Base-by-base conservation (phyloP, 2,113 vertebrate species). In the Otus sunia region DNA sequence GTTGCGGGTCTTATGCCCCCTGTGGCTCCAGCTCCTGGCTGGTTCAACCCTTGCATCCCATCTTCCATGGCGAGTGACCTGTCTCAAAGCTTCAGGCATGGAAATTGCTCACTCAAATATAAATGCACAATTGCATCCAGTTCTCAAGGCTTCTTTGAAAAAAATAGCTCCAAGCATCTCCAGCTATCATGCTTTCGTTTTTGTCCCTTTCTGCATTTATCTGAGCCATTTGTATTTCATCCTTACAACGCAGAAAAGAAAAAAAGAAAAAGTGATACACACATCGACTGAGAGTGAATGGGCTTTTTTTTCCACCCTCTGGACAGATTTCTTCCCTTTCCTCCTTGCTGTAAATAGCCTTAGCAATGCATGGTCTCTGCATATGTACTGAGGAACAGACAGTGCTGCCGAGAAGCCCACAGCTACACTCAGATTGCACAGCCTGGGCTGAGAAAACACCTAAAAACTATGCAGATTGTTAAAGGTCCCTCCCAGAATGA, bases 1-100 rank as follows among this genome's bases (percentile, higher is more conserved):
- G 10, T 10, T 1, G 0, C 3, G 1, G 2, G 11, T 30, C 47
- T 23, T 14, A 2, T n/a, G 12, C 5, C 10, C 2, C 3, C 30
- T 30, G 34, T 0, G 0, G 84, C 64, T 74, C 19, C 47, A 50
- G 53, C 6, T 91, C 59, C 49, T 18, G 10, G 14, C 58, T 75
- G 43, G 23, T 49, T 64, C 66, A 64, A 47, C 20, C 49, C n/a
- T 53, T 59, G 60, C 7, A 29, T 68, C 73, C 73, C 69, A 15
- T 39, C 60, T 29, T 72, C 22, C 52, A 67, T 2, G 17, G 37
- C 59, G 60, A 56, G 36, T 0, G 0, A 87, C 43, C 60, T 68
- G 56, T 68, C 93, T 90, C 67, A 86, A 64, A 68, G 82, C 45
- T 86, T 26, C 47, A 73, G 71, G 81, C 58, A 20, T 32, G 53